Percentiles rank a stretch among this genome's conserved stretches.
phyloP scores from a whole-genome alignment of 2,797 vertebrate genomes.

The Molossus alvarezi region DNA sequence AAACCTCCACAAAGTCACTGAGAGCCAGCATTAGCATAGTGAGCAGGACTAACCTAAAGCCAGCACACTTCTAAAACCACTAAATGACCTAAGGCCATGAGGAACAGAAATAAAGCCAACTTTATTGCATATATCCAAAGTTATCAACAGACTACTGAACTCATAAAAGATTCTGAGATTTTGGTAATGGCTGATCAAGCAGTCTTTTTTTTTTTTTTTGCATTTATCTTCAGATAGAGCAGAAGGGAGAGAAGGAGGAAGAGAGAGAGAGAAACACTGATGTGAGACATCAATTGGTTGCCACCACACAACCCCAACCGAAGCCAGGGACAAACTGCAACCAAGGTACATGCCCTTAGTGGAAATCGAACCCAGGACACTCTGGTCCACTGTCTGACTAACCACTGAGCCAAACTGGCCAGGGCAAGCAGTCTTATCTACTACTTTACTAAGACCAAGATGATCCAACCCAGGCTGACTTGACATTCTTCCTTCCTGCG shows the following conservation, averaged over 20 bases:
- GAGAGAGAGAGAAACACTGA: no score
- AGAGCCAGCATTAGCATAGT: neutral
- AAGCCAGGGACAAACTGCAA: no score
- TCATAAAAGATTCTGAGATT: conserved; percentile 31
- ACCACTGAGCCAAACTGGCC: no score
- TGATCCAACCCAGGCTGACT: neutral
- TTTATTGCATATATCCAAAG: neutral
- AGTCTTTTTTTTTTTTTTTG: neutral
- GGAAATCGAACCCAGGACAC: no score
- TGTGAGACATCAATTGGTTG: no score
- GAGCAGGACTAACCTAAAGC: conserved; percentile 51
- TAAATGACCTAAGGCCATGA: neutral
- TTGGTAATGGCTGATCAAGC: conserved; percentile 11
- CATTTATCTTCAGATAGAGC: no score
- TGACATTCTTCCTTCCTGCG: conserved; percentile 25
- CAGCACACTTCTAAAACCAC: conserved; percentile 34
- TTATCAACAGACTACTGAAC: neutral
- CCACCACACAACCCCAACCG: no score
- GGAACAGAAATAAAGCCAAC: conserved; percentile 65
- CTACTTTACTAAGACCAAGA: conserved; percentile 22
- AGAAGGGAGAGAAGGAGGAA: no score
- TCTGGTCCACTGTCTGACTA: no score
- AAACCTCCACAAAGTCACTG: conserved; percentile 49
- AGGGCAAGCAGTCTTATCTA: neutral
- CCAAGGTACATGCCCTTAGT: no score